These are phyloP conservation scores for Tinea semifulvella DNA, from an alignment of 2,888 invertebrate species.

Conservation along the genomic window DNA sequence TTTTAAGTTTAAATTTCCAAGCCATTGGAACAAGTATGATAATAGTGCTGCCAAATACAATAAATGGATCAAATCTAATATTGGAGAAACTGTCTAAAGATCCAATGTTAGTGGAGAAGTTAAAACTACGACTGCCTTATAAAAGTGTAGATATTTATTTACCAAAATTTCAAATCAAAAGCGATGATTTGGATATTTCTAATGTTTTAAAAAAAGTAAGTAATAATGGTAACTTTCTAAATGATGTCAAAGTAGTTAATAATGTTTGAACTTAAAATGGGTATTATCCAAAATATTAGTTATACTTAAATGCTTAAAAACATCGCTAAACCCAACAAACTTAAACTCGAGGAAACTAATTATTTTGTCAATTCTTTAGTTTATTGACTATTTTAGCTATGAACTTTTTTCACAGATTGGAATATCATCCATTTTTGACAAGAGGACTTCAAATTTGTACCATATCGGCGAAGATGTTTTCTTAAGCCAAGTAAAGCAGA, in stretches of 20 bases:
- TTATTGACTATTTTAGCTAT: too few species aligned
- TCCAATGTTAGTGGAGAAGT: slow-evolving; percentile 23
- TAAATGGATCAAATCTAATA: slow-evolving; percentile 22
- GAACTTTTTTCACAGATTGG: too few species aligned
- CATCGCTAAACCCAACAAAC: too few species aligned
- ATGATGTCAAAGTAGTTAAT: too few species aligned
- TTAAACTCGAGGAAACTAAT: too few species aligned
- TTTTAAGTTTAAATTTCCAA: not conserved
- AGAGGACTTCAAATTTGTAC: not conserved
- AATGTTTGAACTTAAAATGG: too few species aligned
- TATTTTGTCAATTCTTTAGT: too few species aligned
- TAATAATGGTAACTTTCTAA: too few species aligned
- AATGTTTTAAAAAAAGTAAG: slow-evolving; percentile 32
- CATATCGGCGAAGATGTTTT: slow-evolving; percentile 22
- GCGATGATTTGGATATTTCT: slow-evolving; percentile 29
- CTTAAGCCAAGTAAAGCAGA: slow-evolving; percentile 36
- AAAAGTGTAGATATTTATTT: slow-evolving; percentile 25
- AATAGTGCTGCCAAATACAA: slow-evolving; percentile 26
- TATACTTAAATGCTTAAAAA: too few species aligned
- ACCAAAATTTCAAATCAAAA: slow-evolving; percentile 39
- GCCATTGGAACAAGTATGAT: slow-evolving; percentile 21
- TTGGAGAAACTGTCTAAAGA: slow-evolving; percentile 23
- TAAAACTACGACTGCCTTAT: slow-evolving; percentile 21
- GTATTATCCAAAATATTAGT: too few species aligned
- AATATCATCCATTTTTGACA: not conserved